A percentile compares a stretch with the other conserved stretches of the same genome.
phyloP scores from a whole-genome alignment of 2,113 vertebrate genomes.

The Nerophis ophidion region DNA sequence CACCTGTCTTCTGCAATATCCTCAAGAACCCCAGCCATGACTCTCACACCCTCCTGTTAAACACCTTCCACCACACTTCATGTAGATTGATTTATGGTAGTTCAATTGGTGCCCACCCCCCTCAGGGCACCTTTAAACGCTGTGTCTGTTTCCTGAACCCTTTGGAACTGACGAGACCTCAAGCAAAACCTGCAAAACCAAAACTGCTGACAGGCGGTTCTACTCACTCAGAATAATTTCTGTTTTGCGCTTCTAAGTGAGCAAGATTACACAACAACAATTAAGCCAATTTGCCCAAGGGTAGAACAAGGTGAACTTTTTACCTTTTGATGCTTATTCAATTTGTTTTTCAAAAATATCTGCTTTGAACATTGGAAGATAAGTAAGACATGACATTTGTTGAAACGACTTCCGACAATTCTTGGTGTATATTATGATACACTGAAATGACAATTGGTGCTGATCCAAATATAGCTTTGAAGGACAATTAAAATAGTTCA shows the following conservation, averaged over 20 bases:
- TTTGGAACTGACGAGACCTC: constrained; percentile 6
- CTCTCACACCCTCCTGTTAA: constrained; percentile 18
- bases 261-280: not conserved
- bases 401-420: not conserved
- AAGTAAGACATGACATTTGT: not conserved
- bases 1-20: constrained; percentile 42
- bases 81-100: constrained; percentile 35
- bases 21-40: constrained; percentile 16
- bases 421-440: not conserved
- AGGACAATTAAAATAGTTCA: not conserved
- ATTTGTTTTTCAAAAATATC: not conserved
- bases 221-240: not conserved
- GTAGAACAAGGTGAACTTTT: not conserved
- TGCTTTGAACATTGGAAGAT: not conserved
- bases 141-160: constrained; percentile 36
- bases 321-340: not conserved
- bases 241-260: no score
- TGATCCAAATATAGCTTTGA: not conserved
- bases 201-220: not conserved
- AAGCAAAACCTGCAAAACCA: not conserved
- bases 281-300: not conserved
- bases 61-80: constrained; percentile 13
- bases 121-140: constrained; percentile 26
- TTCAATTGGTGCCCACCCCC: constrained; percentile 31
- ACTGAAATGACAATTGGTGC: not conserved